Percentiles rank a stretch among this genome's conserved stretches.
These are phyloP conservation scores for Paracanthobrama guichenoti DNA, from an alignment of 2,113 vertebrate genomes.

Conservation along the genomic window DNA sequence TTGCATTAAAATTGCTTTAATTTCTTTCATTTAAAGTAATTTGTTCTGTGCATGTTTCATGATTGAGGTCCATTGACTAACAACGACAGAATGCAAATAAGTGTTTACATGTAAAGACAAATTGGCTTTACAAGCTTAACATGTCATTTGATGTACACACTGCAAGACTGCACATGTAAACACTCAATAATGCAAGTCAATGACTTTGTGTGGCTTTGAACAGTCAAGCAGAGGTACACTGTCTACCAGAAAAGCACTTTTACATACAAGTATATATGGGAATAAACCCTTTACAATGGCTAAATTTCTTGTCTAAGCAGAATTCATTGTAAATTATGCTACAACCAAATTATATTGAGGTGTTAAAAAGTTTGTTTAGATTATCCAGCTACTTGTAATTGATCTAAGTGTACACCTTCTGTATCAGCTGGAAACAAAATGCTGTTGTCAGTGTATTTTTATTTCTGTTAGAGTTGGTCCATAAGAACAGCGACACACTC, in stretches of 20 bases:
- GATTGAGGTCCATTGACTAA: background rate
- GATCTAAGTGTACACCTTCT: conserved; percentile 31
- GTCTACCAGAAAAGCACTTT: background rate
- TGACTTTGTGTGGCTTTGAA: background rate
- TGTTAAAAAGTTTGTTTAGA: background rate
- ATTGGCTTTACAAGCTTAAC: background rate
- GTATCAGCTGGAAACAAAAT: conserved; percentile 28
- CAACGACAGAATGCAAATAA: background rate
- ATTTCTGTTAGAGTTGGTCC: background rate
- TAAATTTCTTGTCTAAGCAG: background rate
- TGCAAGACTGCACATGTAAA: background rate
- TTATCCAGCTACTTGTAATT: conserved; percentile 37
- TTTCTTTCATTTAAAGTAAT: too few species aligned
- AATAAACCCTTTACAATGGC: background rate
- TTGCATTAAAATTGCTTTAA: background rate
- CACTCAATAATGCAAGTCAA: background rate
- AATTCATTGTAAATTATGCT: background rate
- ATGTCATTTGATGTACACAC: background rate
- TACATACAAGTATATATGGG: background rate
- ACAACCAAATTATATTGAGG: background rate
- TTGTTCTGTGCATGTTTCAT: too few species aligned
- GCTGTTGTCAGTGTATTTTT: conserved; percentile 44
- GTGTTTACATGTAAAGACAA: background rate
- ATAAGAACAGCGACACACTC: background rate
- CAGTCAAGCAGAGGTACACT: background rate